These are phyloP conservation scores for Parnassius glacialis DNA, from an alignment of 2,888 invertebrate genomes.

Conservation along the genomic window DNA sequence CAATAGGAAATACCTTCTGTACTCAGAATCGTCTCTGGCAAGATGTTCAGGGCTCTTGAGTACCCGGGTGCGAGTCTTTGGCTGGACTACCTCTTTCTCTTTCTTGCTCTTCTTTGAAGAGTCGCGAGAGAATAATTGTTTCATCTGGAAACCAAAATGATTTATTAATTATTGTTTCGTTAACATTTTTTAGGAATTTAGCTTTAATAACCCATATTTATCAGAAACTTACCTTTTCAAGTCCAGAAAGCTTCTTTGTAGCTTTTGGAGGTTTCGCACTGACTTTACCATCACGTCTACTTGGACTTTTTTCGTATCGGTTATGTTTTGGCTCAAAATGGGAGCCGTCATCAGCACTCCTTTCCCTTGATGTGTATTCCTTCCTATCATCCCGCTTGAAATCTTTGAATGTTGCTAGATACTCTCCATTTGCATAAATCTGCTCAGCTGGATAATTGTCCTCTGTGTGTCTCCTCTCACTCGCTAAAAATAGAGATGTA, in stretches of 20 bases:
- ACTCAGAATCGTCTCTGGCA: slow-evolving; percentile 69
- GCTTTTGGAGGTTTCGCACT: slow-evolving; percentile 82
- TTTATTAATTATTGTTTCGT: neutral
- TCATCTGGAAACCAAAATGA: slow-evolving; percentile 70
- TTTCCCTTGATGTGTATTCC: slow-evolving; percentile 65
- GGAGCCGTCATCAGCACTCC: slow-evolving; percentile 84
- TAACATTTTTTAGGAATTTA: too few relatives aligned
- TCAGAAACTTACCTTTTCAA: slow-evolving; percentile 82
- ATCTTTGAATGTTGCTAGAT: slow-evolving; percentile 61
- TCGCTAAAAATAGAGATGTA: slow-evolving; percentile 85
- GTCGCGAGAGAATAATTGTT: slow-evolving; percentile 87
- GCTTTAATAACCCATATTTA: too few relatives aligned
- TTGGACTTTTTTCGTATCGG: slow-evolving; percentile 78
- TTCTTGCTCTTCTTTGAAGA: slow-evolving; percentile 85
- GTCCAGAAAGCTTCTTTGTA: slow-evolving; percentile 85
- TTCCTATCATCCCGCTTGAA: slow-evolving; percentile 64
- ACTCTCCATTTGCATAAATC: slow-evolving; percentile 70
- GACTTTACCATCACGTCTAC: slow-evolving; percentile 72
- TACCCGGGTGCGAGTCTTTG: slow-evolving; percentile 77
- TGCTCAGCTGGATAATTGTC: slow-evolving; percentile 78
- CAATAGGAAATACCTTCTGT: slow-evolving; percentile 53
- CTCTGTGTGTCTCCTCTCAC: slow-evolving; percentile 87
- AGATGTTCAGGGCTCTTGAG: slow-evolving; percentile 80
- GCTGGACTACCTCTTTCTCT: slow-evolving; percentile 80
- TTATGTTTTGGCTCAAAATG: slow-evolving; percentile 84